Conservation (phyloP, 2,797 vertebrate genomes). For the Myioborus miniatus region DNA sequence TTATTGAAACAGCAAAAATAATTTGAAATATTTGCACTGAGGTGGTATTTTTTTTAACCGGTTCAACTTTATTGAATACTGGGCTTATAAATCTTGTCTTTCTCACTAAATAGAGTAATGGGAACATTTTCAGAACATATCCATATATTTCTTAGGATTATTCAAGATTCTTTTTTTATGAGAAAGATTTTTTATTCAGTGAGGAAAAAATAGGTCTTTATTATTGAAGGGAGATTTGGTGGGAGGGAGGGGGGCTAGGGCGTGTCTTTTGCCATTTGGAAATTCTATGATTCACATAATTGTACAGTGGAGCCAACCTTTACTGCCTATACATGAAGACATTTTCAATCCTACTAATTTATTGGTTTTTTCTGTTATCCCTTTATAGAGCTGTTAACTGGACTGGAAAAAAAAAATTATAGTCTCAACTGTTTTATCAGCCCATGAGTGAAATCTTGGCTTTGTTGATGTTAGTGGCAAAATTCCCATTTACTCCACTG, state of each 20-base stretch:
- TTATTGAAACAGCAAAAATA: not conserved
- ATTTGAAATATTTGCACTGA: not conserved
- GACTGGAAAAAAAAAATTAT: not conserved
- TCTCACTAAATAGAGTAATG: not conserved
- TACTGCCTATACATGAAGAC: not conserved
- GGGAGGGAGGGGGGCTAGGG: accelerated
- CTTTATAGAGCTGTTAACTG: not conserved
- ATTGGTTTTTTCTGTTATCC: not conserved
- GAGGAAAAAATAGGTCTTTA: not conserved
- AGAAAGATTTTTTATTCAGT: not conserved
- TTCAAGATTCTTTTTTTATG: not conserved
- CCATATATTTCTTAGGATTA: not conserved
- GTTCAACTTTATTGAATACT: not conserved
- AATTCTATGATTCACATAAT: not conserved
- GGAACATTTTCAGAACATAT: not conserved
- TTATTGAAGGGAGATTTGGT: not conserved
- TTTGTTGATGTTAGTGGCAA: not conserved
- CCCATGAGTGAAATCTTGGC: constrained; percentile 8
- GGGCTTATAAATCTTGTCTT: not conserved
- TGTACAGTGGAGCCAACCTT: not conserved
- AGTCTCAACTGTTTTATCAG: not conserved
- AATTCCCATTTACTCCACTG: not conserved
- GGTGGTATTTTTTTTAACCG: not conserved
- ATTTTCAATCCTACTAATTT: not conserved
- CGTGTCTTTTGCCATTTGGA: accelerated